Base-by-base conservation (phyloP, 2,797 vertebrate species). In the Myotis vivesi region DNA sequence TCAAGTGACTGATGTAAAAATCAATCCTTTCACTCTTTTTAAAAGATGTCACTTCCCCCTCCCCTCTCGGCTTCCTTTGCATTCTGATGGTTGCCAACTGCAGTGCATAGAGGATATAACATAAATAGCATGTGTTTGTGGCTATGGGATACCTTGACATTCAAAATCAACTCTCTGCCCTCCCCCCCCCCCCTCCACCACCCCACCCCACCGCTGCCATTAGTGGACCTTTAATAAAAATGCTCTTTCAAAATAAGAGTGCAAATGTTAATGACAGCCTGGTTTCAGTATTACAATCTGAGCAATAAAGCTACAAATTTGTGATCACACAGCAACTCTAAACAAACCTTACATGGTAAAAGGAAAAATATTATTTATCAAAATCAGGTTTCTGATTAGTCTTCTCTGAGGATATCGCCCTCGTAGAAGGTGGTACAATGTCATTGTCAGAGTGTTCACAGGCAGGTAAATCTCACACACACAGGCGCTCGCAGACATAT, bases 301-400 rank as follows among this genome's bases (percentile, higher is more conserved):
- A 51, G 59, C 64, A 86, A 53, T 59, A 90, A 79, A 92, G 92
- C 92, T 94, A 93, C 79, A 89, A 25, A 66, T 0, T 0, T 95
- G 44, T 73, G 80, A 95, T 93, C 88, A 38, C 87, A 97, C 68
- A 6, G 30, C 66, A 91, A 76, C 38, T 92, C 87, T 88, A 38
- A 96, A 30, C 73, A 79, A 75, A 68, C 53, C 57, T 80, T 83
- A n/a, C 44, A 69, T 30, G 94, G 33, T 92, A 38, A 83, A 96
- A 97, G 44, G n/a, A 82, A 91, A 91, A 96, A 80, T 85, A 94
- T 94, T 55, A 88, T 87, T 94, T 96, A 77, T 95, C 23, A 94
- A 93, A 92, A 51, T 62, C 77, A 92, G 33, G 15, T 49, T 72
- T 49, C 91, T 44, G 98, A 98, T 99, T 98, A 98, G 98, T 98